Evolutionary conservation across 37 sponge, comb jelly and placozoan species (phyloP), one percentile per base, ranked within the genome.

Genomic region (Chondrilla cf. caribensis): DNA sequence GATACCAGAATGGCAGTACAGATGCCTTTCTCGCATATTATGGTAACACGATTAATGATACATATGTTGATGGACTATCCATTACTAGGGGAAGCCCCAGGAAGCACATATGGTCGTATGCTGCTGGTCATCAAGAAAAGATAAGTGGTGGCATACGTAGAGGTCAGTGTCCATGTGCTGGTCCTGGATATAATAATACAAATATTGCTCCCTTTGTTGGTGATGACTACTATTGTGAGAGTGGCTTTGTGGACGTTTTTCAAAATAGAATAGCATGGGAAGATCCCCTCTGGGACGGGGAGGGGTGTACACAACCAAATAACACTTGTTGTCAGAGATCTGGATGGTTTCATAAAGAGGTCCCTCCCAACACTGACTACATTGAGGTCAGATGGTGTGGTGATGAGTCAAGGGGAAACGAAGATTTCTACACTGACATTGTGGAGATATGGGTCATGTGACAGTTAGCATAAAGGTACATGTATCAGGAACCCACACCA

Each of bases 231-330:
- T 77, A 70, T 39, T 84, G 84, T 77, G 84, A 84, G 22, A 73
- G 60, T 31, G 84, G 65, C 2, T 84, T 84, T 75, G 42, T 32
- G 11, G 25, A 17, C 36, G 32, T 9, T 37, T 5, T 8, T 33
- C 14, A 38, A 70, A 8, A 6, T 0, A 8, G 18, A 15, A 70
- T 37, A 29, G 71, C 71, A 22, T 70, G 71, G 71, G 59, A 76
- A 6, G 51, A 84, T 59, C 77, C 77, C 26, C 78, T 84, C 2
- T 84, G 84, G 84, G 84, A 84, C 58, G 84, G 84, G 5, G 41
- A 18, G 15, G 60, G 55, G 6, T 72, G 83, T 71, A 28, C n/a
- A 9, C 22, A 8, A 38, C 33, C 22, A 22, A 54, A 58, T 32
- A 33, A n/a, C 18, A 22, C 37, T 21, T 75, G 64, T 4, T 84